phyloP scores from a whole-genome alignment of 1,140 invertebrate genomes.

The Drosophila burlai region DNA sequence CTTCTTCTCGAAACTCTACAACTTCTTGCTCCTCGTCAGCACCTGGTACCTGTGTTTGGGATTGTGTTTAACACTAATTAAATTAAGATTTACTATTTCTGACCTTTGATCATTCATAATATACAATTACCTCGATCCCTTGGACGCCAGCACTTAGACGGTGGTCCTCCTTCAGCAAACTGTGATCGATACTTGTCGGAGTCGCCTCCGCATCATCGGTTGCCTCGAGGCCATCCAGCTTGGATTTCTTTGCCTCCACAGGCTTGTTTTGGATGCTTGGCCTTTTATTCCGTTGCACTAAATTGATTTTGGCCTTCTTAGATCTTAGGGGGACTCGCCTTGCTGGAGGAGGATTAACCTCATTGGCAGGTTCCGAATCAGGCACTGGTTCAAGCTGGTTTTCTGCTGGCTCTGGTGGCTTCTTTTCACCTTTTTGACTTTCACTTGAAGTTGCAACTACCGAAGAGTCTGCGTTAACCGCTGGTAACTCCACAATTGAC shows the following conservation, averaged over 20 bases:
- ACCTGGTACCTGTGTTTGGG: slow-evolving; percentile 24
- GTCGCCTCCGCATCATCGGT: background rate
- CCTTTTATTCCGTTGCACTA: slow-evolving; percentile 68
- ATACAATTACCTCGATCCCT: slow-evolving; percentile 26
- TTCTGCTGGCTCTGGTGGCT: background rate
- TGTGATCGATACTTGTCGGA: slow-evolving; percentile 1
- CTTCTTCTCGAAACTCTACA: background rate
- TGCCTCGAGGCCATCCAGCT: background rate
- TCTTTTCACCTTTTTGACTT: background rate
- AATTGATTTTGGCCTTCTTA: slow-evolving; percentile 73
- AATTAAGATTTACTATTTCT: slow-evolving; percentile 35
- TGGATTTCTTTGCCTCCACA: slow-evolving; percentile 9
- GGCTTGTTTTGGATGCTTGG: slow-evolving; percentile 10
- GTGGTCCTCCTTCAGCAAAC: slow-evolving; percentile 2
- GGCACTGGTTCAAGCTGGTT: background rate
- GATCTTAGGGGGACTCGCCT: slow-evolving; percentile 32
- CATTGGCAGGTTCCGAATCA: background rate
- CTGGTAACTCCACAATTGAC: background rate
- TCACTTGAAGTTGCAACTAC: background rate
- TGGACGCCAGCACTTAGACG: background rate
- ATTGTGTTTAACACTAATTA: slow-evolving; percentile 41
- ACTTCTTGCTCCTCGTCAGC: slow-evolving; percentile 8
- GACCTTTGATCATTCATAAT: slow-evolving; percentile 3
- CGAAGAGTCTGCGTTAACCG: background rate
- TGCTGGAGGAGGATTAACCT: slow-evolving; percentile 12